A percentile compares a stretch with the other conserved stretches of the same genome.
Evolutionary conservation across 2,888 invertebrate genomes (phyloP).

Genomic region (Kryphioiulus occultus): DNA sequence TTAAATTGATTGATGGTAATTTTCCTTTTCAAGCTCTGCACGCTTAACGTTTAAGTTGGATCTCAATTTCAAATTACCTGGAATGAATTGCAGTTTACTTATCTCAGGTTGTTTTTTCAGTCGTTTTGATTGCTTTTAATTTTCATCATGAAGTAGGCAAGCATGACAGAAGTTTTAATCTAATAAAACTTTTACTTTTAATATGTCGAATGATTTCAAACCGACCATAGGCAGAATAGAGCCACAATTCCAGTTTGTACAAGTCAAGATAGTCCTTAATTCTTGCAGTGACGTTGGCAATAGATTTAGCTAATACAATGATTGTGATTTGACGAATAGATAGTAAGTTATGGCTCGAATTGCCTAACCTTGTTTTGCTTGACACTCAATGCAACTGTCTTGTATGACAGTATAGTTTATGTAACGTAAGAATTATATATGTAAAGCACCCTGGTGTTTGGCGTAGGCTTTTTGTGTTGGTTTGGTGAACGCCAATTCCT

Average conservation of each 20-base stretch:
- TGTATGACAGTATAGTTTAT: slow-evolving; percentile 32
- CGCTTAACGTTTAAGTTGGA: not conserved
- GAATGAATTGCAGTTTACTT: not conserved
- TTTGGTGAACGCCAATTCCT: not conserved
- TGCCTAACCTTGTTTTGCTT: slow-evolving; percentile 33
- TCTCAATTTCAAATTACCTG: not conserved
- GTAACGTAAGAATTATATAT: not conserved
- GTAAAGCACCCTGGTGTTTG: slow-evolving; percentile 31
- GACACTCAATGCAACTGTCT: slow-evolving; percentile 13
- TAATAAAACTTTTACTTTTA: not conserved
- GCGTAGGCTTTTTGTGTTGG: slow-evolving; percentile 13
- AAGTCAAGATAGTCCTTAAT: not conserved
- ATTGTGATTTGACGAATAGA: not conserved
- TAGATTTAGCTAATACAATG: not conserved
- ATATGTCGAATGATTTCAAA: not conserved
- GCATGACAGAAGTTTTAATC: not conserved
- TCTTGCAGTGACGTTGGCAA: slow-evolving; percentile 20
- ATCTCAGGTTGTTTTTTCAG: not conserved
- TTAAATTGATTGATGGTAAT: not conserved
- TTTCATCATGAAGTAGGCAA: not conserved
- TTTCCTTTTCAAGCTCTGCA: not conserved
- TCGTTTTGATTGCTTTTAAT: not conserved
- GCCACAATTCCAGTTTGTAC: not conserved
- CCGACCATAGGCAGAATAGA: not conserved
- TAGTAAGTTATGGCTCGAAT: slow-evolving; percentile 10